Conservation (phyloP, 2,113 vertebrate species). For the Archilochus colubris region DNA sequence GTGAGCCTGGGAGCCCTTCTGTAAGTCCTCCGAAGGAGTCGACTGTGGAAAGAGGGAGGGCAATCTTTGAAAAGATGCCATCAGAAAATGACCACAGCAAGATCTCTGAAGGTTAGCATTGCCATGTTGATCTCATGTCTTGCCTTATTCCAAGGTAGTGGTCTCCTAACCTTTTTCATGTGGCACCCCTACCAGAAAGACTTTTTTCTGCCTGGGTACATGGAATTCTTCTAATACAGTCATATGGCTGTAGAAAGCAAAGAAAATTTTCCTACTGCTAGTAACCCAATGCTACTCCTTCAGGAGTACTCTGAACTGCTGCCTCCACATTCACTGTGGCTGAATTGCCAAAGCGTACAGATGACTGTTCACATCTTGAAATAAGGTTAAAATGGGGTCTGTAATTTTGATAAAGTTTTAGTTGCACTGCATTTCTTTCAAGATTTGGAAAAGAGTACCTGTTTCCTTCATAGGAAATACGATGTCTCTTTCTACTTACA, state of each 20-base stretch:
- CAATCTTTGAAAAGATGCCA: constrained; percentile 75
- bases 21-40: constrained; percentile 49
- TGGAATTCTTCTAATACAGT: background rate
- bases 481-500: constrained; percentile 72
- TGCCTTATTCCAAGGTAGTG: background rate
- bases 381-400: background rate
- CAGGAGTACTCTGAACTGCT: background rate
- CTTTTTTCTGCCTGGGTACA: too few relatives aligned
- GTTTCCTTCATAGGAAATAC: background rate
- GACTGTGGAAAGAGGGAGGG: constrained; percentile 67
- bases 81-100: constrained; percentile 58
- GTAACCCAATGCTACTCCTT: background rate
- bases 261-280: too few relatives aligned
- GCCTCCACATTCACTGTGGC: background rate
- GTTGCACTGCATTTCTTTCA: background rate
- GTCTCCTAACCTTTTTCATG: too few relatives aligned
- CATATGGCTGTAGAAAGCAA: background rate
- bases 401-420: background rate
- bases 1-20: constrained; percentile 56
- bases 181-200: too few relatives aligned
- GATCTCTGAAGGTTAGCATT: constrained; percentile 73
- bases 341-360: background rate
- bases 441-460: too few relatives aligned
- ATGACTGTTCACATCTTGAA: background rate
- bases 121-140: constrained; percentile 3